Conservation (phyloP, 2,797 vertebrate species). For the Lepilemur ruficaudatus region DNA sequence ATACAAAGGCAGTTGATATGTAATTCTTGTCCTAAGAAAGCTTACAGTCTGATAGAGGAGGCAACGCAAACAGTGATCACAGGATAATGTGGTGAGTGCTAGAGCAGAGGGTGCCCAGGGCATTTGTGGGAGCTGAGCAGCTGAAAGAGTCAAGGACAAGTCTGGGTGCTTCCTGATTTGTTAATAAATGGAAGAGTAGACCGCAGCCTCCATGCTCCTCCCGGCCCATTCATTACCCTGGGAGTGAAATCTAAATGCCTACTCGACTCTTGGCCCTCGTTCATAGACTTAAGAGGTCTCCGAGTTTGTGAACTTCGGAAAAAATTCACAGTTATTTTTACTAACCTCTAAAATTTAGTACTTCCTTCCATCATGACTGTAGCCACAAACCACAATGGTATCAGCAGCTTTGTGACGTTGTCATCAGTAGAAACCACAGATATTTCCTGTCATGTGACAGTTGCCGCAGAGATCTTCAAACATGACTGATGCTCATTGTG, state of each 20-base stretch:
- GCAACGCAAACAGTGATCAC: background rate
- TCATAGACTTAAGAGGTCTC: background rate
- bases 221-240: background rate
- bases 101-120: background rate
- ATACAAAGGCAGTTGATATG: background rate
- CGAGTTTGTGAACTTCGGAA: background rate
- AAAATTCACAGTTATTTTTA: background rate
- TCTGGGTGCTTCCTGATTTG: background rate
- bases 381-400: background rate
- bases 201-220: background rate
- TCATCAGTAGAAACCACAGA: background rate
- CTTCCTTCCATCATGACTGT: background rate
- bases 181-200: background rate
- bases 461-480: background rate
- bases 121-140: rapidly evolving
- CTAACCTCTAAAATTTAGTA: background rate
- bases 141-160: background rate
- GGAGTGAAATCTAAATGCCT: background rate
- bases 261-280: background rate
- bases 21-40: background rate
- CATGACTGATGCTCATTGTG: background rate
- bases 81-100: background rate
- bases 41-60: background rate
- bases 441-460: background rate
- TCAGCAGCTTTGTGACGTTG: background rate